Conservation (phyloP, 2,888 invertebrate species). For the Creontiades dilutus region DNA sequence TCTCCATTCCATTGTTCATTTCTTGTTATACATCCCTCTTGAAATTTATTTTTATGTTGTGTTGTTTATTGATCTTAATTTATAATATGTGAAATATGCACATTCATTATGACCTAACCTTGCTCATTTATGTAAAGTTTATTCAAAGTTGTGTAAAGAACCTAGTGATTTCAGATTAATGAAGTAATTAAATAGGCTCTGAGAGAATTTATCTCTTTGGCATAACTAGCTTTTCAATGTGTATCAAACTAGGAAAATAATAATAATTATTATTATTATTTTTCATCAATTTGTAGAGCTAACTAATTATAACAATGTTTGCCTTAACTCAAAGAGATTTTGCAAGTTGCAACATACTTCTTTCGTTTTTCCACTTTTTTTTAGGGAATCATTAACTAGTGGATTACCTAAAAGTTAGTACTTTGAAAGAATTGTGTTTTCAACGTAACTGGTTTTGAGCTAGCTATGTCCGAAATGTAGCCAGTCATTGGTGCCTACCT, state of each 20-base stretch:
- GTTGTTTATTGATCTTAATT: background rate
- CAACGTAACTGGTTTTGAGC: background rate
- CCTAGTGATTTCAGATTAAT: background rate
- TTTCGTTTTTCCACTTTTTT: background rate
- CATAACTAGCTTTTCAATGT: background rate
- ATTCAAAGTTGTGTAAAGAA: background rate
- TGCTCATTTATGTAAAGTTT: constrained; percentile 24
- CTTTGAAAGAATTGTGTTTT: too few species aligned
- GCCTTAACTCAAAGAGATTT: background rate
- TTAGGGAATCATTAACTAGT: background rate
- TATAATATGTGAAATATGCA: constrained; percentile 1
- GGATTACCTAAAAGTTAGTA: too few species aligned
- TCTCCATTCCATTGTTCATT: background rate
- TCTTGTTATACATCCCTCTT: background rate
- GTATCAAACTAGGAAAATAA: constrained; percentile 3
- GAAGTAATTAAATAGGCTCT: background rate
- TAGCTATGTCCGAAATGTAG: background rate
- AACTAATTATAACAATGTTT: background rate
- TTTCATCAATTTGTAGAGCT: background rate
- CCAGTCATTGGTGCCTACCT: background rate
- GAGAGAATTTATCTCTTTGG: background rate
- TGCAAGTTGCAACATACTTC: background rate
- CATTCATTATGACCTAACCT: constrained; percentile 12
- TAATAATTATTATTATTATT: background rate
- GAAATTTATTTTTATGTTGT: background rate